A percentile compares a stretch with the other conserved stretches of the same genome.
Evolutionary conservation across 2,888 invertebrate species (phyloP).

Genomic region (Agrochola lychnidis): DNA sequence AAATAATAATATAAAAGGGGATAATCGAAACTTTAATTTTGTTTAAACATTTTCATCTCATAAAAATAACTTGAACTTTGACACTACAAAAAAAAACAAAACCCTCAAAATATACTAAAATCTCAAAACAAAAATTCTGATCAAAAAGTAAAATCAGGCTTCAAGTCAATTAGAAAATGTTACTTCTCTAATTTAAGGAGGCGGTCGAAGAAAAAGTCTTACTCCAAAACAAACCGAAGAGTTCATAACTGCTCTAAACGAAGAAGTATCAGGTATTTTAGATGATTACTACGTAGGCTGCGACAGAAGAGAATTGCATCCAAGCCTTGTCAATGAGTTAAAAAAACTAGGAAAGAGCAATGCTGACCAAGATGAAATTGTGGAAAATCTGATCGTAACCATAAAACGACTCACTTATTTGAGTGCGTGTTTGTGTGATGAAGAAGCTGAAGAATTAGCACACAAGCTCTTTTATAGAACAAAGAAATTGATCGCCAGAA

Average conservation of each 20-base stretch:
- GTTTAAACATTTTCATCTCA: not conserved
- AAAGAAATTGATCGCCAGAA: slow-evolving; percentile 16
- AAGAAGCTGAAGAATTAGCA: slow-evolving; percentile 31
- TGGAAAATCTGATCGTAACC: slow-evolving; percentile 11
- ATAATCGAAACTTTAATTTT: not conserved
- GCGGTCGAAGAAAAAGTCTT: not conserved
- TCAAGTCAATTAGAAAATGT: not conserved
- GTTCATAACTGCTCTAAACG: slow-evolving; percentile 6
- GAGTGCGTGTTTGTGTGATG: slow-evolving; percentile 9
- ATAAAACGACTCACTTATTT: slow-evolving; percentile 2
- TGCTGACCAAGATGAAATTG: slow-evolving; percentile 29
- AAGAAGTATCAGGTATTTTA: slow-evolving; percentile 24
- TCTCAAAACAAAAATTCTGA: not conserved
- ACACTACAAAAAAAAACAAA: not conserved
- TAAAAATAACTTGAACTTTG: no score
- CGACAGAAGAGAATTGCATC: slow-evolving; percentile 16
- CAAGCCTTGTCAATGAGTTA: slow-evolving; percentile 8
- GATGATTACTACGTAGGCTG: slow-evolving; percentile 8
- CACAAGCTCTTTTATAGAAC: slow-evolving; percentile 27
- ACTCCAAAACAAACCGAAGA: slow-evolving; percentile 17
- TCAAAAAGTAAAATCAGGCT: not conserved
- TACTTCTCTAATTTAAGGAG: slow-evolving; percentile 38
- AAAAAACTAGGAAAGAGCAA: slow-evolving; percentile 10
- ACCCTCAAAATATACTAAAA: not conserved
- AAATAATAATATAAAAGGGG: not conserved